Base-by-base conservation (phyloP, 2,797 vertebrate genomes). In the Chromis chromis region DNA sequence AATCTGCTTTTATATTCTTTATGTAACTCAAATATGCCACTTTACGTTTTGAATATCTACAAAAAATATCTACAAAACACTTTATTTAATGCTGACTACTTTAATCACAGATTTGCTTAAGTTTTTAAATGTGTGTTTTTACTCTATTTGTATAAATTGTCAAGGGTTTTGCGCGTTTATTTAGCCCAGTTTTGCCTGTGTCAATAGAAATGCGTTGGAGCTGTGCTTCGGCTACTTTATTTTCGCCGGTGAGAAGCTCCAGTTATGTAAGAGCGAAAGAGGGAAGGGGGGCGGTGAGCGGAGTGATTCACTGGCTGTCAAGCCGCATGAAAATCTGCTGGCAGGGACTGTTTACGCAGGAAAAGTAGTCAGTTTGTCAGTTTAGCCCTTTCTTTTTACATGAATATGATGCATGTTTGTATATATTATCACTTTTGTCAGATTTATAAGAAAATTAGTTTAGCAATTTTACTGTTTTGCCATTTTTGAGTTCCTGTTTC, bases 261-360 rank as follows among this genome's bases (percentile, higher is more conserved):
- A 21, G 89, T 90, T 95, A 95, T 92, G 93, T 94, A 95, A 94
- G 92, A 92, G 63, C 33, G 33, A 36, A 36, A 25, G 4, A 33
- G 59, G 28, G 27, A 21, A 53, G 86, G 84, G 82, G 70, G 88
- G 63, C 60, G 64, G 87, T 19, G 84, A 85, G 85, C 70, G 78
- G 84, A 83, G 81, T 78, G 88, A 90, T 91, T 87, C 85, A 84
- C 79, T 60, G 77, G 65, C 85, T 85, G 87, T 87, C 89, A 88
- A 74, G 31, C 52, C 58, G 60, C 81, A 80, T 27, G 56, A 56
- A 83, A 63, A 76, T 70, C 76, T 78, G 65, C 27, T 64, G 42
- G 42, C 70, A 59, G 61, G 28, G 76, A 40, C 67, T 74, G 69
- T 80, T 77, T 17, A 63, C 21, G 19, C 6, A 46, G 19, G 58